phyloP scores from a whole-genome alignment of 2,113 vertebrate genomes.

The Eolophus roseicapilla region DNA sequence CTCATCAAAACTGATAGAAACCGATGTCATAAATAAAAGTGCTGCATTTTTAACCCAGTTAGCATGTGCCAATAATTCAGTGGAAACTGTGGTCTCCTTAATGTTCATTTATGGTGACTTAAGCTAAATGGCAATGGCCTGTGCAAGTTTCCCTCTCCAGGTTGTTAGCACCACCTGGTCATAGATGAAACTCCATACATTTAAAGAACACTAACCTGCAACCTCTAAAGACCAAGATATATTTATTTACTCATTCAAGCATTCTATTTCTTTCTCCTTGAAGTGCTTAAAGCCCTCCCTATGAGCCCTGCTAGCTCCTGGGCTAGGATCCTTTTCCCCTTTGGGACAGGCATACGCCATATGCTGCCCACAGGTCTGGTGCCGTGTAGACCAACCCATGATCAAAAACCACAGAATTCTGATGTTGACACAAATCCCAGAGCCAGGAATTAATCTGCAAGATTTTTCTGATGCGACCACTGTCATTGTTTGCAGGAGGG shows the following conservation, averaged over 20 bases:
- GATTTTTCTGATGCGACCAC: neutral
- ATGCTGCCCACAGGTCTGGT: neutral
- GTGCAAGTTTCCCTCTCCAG: neutral
- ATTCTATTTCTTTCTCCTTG: neutral
- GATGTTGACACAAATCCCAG: fast-evolving
- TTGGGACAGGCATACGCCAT: neutral
- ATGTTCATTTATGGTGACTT: neutral
- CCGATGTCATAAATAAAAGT: neutral
- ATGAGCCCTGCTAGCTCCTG: neutral
- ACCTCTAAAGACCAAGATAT: neutral
- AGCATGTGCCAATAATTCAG: neutral
- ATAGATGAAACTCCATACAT: neutral
- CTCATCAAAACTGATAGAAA: neutral
- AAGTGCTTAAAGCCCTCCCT: neutral
- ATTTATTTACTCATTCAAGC: neutral
- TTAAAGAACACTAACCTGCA: neutral
- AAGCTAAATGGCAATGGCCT: neutral
- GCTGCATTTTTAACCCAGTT: neutral
- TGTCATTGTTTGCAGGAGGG: neutral
- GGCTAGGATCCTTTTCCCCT: neutral
- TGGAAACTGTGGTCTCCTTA: neutral
- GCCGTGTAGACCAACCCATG: neutral
- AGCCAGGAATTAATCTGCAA: neutral
- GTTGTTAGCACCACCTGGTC: neutral
- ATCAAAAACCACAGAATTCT: neutral